A percentile compares a stretch with the other conserved stretches of the same genome.
phyloP scores from a whole-genome alignment of 2,888 invertebrate genomes.

The Harmothoe impar region DNA sequence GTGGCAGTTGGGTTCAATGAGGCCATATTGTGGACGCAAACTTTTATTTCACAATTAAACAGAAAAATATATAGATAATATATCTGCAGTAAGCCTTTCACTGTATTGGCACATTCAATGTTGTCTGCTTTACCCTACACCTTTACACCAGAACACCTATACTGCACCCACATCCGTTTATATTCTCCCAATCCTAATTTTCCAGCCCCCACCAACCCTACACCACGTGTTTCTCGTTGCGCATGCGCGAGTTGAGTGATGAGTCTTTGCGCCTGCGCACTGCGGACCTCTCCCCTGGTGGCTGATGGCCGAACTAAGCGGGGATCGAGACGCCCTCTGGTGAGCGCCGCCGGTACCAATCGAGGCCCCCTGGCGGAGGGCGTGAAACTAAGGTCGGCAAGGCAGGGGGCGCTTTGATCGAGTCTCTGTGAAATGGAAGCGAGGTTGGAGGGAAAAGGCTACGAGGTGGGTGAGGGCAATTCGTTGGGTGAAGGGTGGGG shows the following conservation, averaged over 20 bases:
- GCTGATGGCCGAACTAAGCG: not conserved
- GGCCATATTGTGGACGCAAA: too few relatives aligned
- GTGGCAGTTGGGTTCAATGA: too few relatives aligned
- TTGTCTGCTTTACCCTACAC: not conserved
- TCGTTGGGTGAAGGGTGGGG: constrained; percentile 6
- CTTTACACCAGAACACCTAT: not conserved
- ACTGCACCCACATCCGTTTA: constrained; percentile 32
- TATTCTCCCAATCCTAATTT: constrained; percentile 41
- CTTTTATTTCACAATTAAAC: too few relatives aligned
- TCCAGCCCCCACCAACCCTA: not conserved
- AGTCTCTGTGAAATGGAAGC: constrained; percentile 53
- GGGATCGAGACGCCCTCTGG: constrained; percentile 50
- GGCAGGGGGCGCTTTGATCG: constrained; percentile 56
- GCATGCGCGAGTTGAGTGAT: constrained; percentile 16
- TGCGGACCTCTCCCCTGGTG: constrained; percentile 17
- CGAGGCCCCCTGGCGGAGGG: constrained; percentile 37
- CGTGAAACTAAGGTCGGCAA: constrained; percentile 9
- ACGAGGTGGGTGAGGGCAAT: not conserved
- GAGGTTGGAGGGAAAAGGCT: constrained; percentile 10
- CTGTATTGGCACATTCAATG: too few relatives aligned
- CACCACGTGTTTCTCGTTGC: constrained; percentile 41
- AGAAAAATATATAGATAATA: too few relatives aligned
- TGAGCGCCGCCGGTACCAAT: constrained; percentile 52
- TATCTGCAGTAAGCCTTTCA: too few relatives aligned
- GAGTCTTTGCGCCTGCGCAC: constrained; percentile 37